Evolutionary conservation across 1,140 invertebrate species (phyloP), one percentile per base, ranked within the genome.

Genomic region (Drosophila kurseongensis): DNA sequence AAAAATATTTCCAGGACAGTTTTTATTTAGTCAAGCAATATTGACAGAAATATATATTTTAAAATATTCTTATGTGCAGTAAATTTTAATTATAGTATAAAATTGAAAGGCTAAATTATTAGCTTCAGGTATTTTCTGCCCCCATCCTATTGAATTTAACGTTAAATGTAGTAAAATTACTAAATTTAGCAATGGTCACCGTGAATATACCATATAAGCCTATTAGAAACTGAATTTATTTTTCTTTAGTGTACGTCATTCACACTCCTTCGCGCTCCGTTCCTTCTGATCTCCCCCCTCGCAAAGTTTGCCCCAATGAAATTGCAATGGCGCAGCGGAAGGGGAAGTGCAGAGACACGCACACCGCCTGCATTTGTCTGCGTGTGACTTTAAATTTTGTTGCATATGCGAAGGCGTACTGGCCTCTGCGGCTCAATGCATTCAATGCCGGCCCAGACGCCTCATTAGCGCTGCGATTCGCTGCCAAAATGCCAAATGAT

Each of bases 301-400:
- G 58, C 75, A 76, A 76, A 86, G 58, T 88, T 82, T 76, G 35
- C n/a, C 55, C 8, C n/a, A 35, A 48, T 29, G 23, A 6, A 9
- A 48, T 29, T 51, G 51, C 63, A 69, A 75, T 75, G 77, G 55
- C 68, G 81, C 75, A 88, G 75, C 83, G 83, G 83, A 88, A 86
- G 77, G 79, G 83, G 83, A 86, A 88, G 79, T 86, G 83, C 83
- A 10, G 32, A 0, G 27, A 27, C 35, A 60, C 23, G 27, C 35
- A 36, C 35, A 18, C 29, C 7, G 35, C 14, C 12, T 13, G 67
- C 51, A 45, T 65, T 29, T 57, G 59, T 44, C 27, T 32, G 41
- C 38, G 40, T 67, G 50, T 50, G 61, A 45, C 66, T 68, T 82
- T 79, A 88, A 82, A 66, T 68, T 74, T 8, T 10, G 58, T 48